Evolutionary conservation across 2,797 vertebrate species (phyloP).

Genomic region (Avahi laniger): DNA sequence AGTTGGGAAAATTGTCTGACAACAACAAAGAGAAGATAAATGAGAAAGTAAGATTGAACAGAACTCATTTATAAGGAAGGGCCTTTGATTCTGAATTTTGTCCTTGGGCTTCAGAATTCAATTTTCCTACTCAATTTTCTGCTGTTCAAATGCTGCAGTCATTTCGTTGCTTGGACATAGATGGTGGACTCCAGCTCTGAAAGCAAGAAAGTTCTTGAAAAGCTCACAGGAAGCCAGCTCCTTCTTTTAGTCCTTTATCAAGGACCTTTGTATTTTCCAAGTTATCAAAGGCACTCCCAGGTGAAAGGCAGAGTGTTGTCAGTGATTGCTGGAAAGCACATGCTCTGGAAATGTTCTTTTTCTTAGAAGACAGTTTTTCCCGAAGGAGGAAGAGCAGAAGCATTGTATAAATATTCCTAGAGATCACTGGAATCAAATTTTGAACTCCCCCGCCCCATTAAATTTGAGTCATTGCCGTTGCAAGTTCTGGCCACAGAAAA

Average conservation of each 20-base stretch:
- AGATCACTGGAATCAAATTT: neutral
- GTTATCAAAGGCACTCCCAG: neutral
- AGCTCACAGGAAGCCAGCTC: neutral
- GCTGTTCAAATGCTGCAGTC: slow-evolving; percentile 27
- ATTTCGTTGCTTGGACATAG: neutral
- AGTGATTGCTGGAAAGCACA: neutral
- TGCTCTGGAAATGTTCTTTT: neutral
- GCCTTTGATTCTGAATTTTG: slow-evolving; percentile 59
- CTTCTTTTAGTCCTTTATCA: neutral
- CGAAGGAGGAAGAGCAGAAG: neutral
- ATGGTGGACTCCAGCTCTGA: slow-evolving; percentile 4
- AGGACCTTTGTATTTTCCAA: slow-evolving; percentile 7
- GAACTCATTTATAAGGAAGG: neutral
- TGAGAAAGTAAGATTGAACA: neutral
- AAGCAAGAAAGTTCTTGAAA: neutral
- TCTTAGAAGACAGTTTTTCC: neutral
- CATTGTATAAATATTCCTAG: neutral
- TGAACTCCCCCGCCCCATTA: neutral
- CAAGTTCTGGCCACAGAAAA: neutral
- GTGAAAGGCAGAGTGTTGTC: neutral
- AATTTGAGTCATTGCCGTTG: neutral
- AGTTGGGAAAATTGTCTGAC: slow-evolving; percentile 6
- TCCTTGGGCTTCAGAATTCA: slow-evolving; percentile 45
- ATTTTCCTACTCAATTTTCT: slow-evolving; percentile 60
- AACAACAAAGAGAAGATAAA: slow-evolving; percentile 42